phyloP scores from a whole-genome alignment of 2,113 vertebrate species.

The Porphyrio hochstetteri region DNA sequence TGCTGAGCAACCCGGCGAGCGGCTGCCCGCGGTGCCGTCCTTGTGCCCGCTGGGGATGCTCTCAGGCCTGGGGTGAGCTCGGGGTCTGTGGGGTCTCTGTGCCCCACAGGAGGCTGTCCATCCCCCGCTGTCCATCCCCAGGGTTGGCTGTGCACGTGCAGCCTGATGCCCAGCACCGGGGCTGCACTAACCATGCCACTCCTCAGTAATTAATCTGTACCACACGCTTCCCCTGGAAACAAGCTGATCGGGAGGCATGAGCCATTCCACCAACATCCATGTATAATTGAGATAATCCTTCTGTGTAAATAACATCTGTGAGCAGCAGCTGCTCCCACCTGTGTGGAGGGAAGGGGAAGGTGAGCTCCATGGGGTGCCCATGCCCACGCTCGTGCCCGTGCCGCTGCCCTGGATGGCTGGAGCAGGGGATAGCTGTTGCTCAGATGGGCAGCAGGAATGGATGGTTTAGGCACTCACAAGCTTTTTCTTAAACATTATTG shows the following conservation, averaged over 20 bases:
- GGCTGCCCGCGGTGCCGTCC: neutral
- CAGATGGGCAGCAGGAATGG: neutral
- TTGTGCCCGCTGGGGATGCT: neutral
- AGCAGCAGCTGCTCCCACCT: slow-evolving; percentile 71
- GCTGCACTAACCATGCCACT: neutral
- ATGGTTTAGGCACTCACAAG: fast-evolving
- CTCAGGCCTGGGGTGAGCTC: neutral
- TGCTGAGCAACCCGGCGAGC: fast-evolving
- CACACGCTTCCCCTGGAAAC: slow-evolving; percentile 50
- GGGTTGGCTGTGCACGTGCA: fast-evolving
- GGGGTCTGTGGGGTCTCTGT: fast-evolving
- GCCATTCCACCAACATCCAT: slow-evolving; percentile 18
- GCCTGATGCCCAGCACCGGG: fast-evolving
- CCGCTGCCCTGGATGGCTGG: neutral
- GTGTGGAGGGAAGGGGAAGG: neutral
- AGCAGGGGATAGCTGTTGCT: neutral
- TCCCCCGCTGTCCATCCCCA: no score
- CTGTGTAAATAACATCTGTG: slow-evolving; percentile 71
- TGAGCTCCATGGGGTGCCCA: fast-evolving
- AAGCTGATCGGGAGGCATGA: slow-evolving; percentile 25
- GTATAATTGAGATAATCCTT: slow-evolving; percentile 62
- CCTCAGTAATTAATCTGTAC: slow-evolving; percentile 37
- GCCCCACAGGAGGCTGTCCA: fast-evolving
- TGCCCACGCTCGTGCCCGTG: fast-evolving
- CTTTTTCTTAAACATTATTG: neutral